Evolutionary conservation across 2,888 invertebrate genomes (phyloP), one percentile per base, ranked within the genome.

Genomic region (Lobophora halterata): DNA sequence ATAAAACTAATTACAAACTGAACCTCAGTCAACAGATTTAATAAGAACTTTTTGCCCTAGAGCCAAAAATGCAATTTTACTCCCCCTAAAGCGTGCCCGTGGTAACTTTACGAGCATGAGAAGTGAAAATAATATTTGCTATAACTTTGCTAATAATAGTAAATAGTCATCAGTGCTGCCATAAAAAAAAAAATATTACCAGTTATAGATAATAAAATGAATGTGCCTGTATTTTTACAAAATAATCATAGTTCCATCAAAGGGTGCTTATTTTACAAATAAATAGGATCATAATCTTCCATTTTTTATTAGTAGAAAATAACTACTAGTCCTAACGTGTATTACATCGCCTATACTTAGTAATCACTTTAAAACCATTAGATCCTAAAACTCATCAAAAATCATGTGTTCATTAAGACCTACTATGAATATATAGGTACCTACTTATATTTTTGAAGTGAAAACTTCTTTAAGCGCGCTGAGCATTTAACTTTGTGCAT

Each of bases 221-320:
- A 71, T 63, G 80, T 82, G 82, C 79, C 80, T 80, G 69, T 78
- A 71, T 68, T 61, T 61, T 64, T 50, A 46, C 35, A 37, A 28
- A 24, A 36, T 46, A 49, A 59, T 58, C 63, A 62, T 58, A 66
- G 71, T 76, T 76, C 63, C 71, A 57, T 29, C 46, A 46, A 46
- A 37, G 65, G 82, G 80, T 82, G 82, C 80, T 79, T 69, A 52
- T 41, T 61, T 55, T 52, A 49, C 47, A 54, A 54, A 59, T 54
- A 45, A 55, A 59, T 52, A 52, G 39, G 48, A 61, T 70, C 14
- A 26, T 35, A 20, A 21, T 62, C 67, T 74, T 74, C 69, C 74
- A 76, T 68, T 67, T 57, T 63, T n/a, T 62, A 50, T 57, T 66
- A 69, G 56, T 57, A 61, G 51, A 57, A 64, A 62, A 64, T 70